phyloP scores from a whole-genome alignment of 2,797 vertebrate genomes.

The Pogoniulus pusillus region DNA sequence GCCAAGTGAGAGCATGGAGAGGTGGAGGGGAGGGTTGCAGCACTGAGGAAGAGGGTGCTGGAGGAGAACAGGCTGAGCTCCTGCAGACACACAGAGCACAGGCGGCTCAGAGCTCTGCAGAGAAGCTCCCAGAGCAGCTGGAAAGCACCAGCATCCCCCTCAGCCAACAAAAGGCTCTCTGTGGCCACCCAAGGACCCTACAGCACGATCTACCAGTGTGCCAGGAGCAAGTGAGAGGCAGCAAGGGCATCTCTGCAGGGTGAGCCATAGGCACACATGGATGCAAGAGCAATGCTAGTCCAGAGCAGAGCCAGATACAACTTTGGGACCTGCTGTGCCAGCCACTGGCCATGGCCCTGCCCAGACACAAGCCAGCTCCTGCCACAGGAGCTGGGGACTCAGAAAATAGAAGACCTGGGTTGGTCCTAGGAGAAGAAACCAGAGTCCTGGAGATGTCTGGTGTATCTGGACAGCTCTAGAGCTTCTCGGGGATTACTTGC shows the following conservation, averaged over 20 bases:
- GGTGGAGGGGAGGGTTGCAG: background rate
- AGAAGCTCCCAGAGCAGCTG: background rate
- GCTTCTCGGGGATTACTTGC: background rate
- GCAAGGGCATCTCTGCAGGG: background rate
- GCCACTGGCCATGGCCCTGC: background rate
- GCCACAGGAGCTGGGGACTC: background rate
- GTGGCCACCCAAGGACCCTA: background rate
- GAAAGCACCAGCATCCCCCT: background rate
- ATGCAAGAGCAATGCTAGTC: background rate
- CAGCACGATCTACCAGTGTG: fast-evolving
- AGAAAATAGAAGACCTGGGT: too few relatives aligned
- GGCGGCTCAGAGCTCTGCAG: fast-evolving
- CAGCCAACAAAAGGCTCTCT: background rate
- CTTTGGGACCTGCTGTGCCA: background rate
- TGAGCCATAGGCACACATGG: fast-evolving
- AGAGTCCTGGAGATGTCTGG: background rate
- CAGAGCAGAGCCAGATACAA: background rate
- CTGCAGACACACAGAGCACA: fast-evolving
- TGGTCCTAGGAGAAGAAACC: too few relatives aligned
- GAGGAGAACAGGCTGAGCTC: background rate
- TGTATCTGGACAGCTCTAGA: background rate
- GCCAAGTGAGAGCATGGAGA: background rate
- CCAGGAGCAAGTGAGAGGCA: fast-evolving
- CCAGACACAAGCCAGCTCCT: background rate
- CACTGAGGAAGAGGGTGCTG: background rate